Evolutionary conservation across 2,888 invertebrate genomes (phyloP), one percentile per base, ranked within the genome.

Genomic region (Hipparchia semele): DNA sequence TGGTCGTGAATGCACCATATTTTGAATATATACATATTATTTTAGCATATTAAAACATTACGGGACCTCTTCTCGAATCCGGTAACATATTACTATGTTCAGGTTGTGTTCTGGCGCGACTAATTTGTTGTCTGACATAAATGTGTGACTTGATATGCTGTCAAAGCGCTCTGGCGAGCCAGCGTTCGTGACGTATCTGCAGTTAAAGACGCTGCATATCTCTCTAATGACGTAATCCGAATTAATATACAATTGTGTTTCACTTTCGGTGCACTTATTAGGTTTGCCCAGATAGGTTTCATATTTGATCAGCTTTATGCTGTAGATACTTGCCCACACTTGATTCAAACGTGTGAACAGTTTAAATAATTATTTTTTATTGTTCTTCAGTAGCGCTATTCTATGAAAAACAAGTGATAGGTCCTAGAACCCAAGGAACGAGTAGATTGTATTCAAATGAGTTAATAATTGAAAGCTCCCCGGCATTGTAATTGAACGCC

Each of bases 381-480:
- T 53, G 10, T 51, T 51, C 23, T 33, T 53, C 23, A 53, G 2
- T 12, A 5, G 6, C 65, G 39, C 23, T 65, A 65, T 65, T 65
- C 65, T 65, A 33, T 65, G 65, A 59, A 68, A 46, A 49, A 61
- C 53, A 39, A 51, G 53, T 53, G 65, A 51, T 65, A 51, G 33
- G 6, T 39, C 60, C 60, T 13, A 69, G 61, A 69, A 69, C 33
- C 39, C 60, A 53, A 10, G 61, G 61, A 69, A 69, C 12, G 9
- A 61, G 53, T 61, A 69, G 69, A 69, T 69, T 69, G 60, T 69
- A 69, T 69, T 69, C 69, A 69, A 69, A 69, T 69, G 61, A 69
- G 69, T 61, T 69, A 53, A 53, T 69, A 69, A 69, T 61, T 61
- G 69, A 69, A 68, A 69, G 69, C 53, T 69, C 61, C 33, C 69